Evolutionary conservation across 1,140 invertebrate species (phyloP), one percentile per base, ranked within the genome.

Genomic region (Episyrphus balteatus): DNA sequence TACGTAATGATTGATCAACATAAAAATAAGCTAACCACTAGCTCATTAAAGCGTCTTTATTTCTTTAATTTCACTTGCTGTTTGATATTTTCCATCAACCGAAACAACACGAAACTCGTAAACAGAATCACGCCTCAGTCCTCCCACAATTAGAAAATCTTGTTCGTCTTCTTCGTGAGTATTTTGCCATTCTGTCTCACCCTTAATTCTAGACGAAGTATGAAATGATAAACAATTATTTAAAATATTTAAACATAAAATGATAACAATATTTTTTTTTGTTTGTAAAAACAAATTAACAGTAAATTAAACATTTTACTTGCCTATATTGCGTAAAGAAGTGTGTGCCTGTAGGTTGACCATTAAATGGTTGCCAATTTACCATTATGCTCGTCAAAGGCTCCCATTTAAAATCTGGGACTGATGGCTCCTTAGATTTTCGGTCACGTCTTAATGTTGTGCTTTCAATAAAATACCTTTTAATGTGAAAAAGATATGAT

Each of bases 21-120:
- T n/a, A n/a, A n/a, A n/a, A n/a, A n/a, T n/a, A n/a, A n/a, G n/a
- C n/a, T n/a, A n/a, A n/a, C n/a, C n/a, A n/a, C n/a, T n/a, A n/a
- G n/a, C n/a, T n/a, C n/a, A 5, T 26, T 26, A 26, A 33, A 79
- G 83, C 11, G 86, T 89, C 55, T 88, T 85, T 30, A 95, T 79
- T 56, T 90, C 83, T 66, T 83, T 77, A 1, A 74, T 52, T 41
- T 77, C 76, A 58, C 88, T 91, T 55, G 82, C 78, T 9, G 78
- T 81, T 41, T 81, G 67, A 47, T 80, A 82, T 32, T 83, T 75
- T 2, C 92, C 92, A 70, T 97, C 94, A 39, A 94, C 90, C 18
- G 94, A 85, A 7, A 95, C 91, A 2, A 96, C 79, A 48, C 83
- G 78, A 60, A 99, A 83, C 55, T 96, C 86, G 63, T 98, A 91